Base-by-base conservation (phyloP, 2,888 invertebrate genomes). In the Cataglyphis cursor region DNA sequence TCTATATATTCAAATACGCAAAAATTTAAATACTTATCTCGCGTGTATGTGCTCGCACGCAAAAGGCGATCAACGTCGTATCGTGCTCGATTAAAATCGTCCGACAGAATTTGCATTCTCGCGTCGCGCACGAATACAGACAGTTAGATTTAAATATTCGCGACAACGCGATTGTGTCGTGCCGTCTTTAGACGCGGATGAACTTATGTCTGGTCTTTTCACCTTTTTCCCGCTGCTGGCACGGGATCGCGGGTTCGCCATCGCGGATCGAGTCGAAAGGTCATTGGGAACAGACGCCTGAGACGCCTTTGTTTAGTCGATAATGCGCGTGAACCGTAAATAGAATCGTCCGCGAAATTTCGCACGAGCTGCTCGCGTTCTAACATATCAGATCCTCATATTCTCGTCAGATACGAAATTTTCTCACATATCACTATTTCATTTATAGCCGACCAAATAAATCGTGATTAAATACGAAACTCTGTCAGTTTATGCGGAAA, bases 171-270 rank as follows among this genome's bases (percentile, higher is more conserved):
- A 88, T 86, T 88, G 82, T 73, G 76, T 73, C 57, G 83, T 51
- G 5, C 51, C 75, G 62, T 15, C 76, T 75, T 81, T 82, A 64
- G 78, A 68, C 76, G 81, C 87, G 85, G 85, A 88, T 88, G 88
- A 88, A 88, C 88, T 88, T 88, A 88, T 87, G 78, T 76, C 72
- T 89, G 82, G 73, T 87, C 89, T 85, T 62, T 87, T 88, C 88
- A 89, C 88, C 88, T 89, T 88, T 88, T 75, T 87, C 48, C 65
- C 59, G 70, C 75, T 74, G 81, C 73, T 76, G 78, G 28, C 66
- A 21, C 61, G n/a, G 82, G 74, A 78, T 61, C 59, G 21, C 64
- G 65, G 59, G 66, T 73, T 64, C 8, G 75, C 54, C 72, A 85
- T 80, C 81, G 86, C 51, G 81, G 84, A 82, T 85, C 82, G 88